Conservation (phyloP, 2,797 vertebrate species). For the Danio aesculapii region DNA sequence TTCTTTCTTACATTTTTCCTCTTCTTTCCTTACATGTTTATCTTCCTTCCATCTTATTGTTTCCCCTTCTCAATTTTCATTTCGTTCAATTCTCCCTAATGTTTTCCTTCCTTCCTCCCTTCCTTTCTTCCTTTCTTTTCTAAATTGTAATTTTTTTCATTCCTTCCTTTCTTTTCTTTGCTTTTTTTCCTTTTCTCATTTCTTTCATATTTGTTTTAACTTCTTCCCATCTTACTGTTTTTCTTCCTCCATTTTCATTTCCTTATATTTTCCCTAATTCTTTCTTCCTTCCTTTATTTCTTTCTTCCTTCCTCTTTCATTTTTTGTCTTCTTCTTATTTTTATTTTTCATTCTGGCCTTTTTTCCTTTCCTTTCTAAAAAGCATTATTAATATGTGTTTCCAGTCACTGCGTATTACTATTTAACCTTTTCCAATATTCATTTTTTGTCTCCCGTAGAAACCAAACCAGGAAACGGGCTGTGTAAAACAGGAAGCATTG, state of each 20-base stretch:
- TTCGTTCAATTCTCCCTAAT: not conserved
- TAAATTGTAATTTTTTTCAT: not conserved
- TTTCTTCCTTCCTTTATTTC: not conserved
- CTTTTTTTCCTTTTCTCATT: not conserved
- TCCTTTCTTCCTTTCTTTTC: not conserved
- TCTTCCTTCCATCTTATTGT: not conserved
- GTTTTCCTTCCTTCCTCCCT: not conserved
- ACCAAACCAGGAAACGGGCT: constrained; percentile 78
- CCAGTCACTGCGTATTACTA: not conserved
- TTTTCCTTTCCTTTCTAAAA: too few species aligned
- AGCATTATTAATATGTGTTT: not conserved
- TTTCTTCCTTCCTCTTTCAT: not conserved
- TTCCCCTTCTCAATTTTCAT: not conserved
- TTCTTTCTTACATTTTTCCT: not conserved
- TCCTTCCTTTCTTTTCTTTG: not conserved
- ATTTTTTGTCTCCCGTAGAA: constrained; percentile 65
- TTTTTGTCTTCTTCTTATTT: not conserved
- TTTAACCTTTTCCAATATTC: not conserved
- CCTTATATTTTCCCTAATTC: not conserved
- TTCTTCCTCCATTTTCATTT: not conserved
- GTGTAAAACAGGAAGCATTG: constrained; percentile 79
- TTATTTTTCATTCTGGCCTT: too few species aligned
- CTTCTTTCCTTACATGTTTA: not conserved
- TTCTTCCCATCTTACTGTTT: not conserved
- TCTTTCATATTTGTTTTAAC: too few species aligned